Evolutionary conservation across 1,140 invertebrate species (phyloP).

Genomic region (Lamellibrachia luymesi): DNA sequence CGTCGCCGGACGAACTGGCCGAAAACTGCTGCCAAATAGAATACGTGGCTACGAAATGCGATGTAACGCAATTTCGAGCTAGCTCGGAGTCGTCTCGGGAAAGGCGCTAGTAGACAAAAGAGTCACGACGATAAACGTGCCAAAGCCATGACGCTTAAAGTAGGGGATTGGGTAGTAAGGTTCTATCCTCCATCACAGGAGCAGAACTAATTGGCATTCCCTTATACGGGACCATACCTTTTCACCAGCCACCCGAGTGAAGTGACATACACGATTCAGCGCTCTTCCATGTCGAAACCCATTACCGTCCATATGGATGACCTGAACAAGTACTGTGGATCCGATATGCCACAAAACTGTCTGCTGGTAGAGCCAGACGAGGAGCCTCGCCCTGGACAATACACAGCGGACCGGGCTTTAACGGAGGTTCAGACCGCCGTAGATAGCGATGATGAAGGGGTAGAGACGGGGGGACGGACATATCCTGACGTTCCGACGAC

Average conservation of each 20-base stretch:
- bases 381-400: background rate
- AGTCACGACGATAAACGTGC: background rate
- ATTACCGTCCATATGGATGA: too few species aligned
- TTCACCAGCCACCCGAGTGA: background rate
- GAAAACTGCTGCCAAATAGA: background rate
- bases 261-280: background rate
- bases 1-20: background rate
- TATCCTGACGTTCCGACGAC: background rate
- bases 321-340: too few species aligned
- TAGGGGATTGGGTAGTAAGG: background rate
- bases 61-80: conserved; percentile 14
- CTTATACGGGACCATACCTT: conserved; percentile 11
- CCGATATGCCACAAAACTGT: too few species aligned
- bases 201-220: background rate
- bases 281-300: background rate
- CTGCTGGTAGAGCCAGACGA: background rate
- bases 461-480: background rate
- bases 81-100: background rate
- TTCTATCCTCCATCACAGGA: background rate
- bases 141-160: background rate
- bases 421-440: background rate
- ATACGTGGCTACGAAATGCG: conserved; percentile 14
- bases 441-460: background rate
- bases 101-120: conserved; percentile 5
- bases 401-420: too few species aligned